A percentile compares a stretch with the other conserved stretches of the same genome.
These are phyloP conservation scores for Notiomystis cincta DNA, from an alignment of 2,113 vertebrate species.

Conservation along the genomic window DNA sequence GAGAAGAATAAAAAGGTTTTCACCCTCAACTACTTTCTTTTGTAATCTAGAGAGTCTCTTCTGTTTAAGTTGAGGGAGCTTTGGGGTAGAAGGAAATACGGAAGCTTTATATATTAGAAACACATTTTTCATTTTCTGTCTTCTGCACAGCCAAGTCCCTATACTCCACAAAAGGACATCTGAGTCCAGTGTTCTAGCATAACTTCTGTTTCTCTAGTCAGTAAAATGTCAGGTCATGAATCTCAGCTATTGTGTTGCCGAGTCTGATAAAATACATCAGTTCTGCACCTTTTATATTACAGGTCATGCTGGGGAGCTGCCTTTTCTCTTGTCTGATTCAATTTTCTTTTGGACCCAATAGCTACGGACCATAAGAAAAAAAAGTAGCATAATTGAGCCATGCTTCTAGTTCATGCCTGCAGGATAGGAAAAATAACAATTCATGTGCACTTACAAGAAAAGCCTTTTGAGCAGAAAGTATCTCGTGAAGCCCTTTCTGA, in stretches of 20 bases:
- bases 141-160: neutral
- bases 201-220: neutral
- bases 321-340: neutral
- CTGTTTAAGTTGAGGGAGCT: neutral
- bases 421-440: neutral
- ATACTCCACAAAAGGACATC: neutral
- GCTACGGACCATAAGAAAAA: neutral
- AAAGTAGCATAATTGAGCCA: neutral
- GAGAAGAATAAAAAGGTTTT: neutral
- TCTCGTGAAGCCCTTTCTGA: neutral
- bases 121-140: neutral
- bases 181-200: neutral
- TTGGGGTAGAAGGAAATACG: neutral
- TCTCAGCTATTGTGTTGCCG: neutral
- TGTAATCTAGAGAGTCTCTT: neutral
- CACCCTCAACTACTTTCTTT: neutral
- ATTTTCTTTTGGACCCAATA: neutral
- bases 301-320: neutral
- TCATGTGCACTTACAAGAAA: neutral
- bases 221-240: neutral
- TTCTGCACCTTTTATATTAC: neutral
- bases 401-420: neutral
- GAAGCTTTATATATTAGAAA: neutral
- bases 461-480: neutral
- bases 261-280: neutral